Evolutionary conservation across 2,113 vertebrate genomes (phyloP).

Genomic region (Physeter macrocephalus): DNA sequence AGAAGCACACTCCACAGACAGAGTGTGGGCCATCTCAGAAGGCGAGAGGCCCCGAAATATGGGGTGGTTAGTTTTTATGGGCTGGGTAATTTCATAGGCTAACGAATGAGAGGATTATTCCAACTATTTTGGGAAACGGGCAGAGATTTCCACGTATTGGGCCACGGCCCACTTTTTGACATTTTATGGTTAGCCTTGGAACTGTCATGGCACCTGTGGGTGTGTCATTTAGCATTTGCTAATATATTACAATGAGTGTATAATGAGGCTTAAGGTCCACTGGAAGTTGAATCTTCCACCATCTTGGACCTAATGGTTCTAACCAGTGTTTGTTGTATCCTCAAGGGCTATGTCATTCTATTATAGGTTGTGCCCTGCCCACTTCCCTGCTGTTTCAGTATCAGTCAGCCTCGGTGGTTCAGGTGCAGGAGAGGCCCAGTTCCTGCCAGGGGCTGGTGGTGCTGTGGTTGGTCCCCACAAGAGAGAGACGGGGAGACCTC

Average conservation of each 20-base stretch:
- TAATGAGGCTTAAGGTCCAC: not conserved
- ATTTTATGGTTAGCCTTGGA: not conserved
- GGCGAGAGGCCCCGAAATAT: not conserved
- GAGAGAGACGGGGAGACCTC: not conserved
- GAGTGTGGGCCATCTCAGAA: not conserved
- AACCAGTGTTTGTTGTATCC: not conserved
- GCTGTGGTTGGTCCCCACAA: accelerated
- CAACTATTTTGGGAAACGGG: not conserved
- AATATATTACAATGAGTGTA: not conserved
- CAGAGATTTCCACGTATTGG: not conserved
- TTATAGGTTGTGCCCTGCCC: not conserved
- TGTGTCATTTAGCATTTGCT: not conserved
- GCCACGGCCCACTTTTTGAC: not conserved
- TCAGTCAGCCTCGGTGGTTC: not conserved
- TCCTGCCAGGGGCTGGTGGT: not conserved
- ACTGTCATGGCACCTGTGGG: not conserved
- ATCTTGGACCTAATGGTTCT: not conserved
- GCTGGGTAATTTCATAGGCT: not conserved
- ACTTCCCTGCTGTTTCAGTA: not conserved
- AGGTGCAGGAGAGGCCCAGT: not conserved
- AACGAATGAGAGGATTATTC: not conserved
- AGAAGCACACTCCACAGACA: not conserved
- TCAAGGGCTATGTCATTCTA: not conserved
- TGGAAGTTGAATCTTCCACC: not conserved
- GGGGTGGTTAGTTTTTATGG: not conserved